These are phyloP conservation scores for Callinectes sapidus DNA, from an alignment of 2,888 invertebrate species.

Conservation along the genomic window DNA sequence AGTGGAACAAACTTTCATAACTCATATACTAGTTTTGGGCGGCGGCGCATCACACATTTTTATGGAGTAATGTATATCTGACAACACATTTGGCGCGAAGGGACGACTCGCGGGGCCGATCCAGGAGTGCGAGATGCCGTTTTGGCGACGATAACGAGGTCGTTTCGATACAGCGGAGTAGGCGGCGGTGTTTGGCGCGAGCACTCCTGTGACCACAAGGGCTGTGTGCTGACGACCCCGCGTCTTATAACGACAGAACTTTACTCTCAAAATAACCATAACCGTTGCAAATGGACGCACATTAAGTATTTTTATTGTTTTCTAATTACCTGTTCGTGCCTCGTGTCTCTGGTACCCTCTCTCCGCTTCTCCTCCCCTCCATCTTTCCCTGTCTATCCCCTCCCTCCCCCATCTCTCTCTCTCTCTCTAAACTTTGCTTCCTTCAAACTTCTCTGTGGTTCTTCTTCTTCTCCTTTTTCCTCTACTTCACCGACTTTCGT, in stretches of 20 bases:
- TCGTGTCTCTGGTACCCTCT: background rate
- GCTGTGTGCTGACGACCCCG: conserved; percentile 14
- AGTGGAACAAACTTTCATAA: background rate
- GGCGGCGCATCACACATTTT: background rate
- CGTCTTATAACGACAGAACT: conserved; percentile 27
- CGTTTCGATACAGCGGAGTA: conserved; percentile 18
- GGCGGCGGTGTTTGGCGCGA: conserved; percentile 3
- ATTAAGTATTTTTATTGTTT: conserved; percentile 32
- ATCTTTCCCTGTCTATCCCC: background rate
- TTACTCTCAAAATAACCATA: conserved; percentile 34
- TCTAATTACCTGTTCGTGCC: conserved; percentile 39
- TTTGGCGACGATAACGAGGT: conserved; percentile 21
- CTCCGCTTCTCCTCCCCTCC: background rate
- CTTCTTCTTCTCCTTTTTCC: background rate
- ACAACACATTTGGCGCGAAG: conserved; percentile 4
- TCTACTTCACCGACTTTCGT: background rate
- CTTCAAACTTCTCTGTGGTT: background rate
- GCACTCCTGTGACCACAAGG: conserved; percentile 13
- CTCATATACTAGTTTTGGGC: background rate
- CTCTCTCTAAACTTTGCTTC: conserved; percentile 2
- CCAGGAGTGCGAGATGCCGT: background rate
- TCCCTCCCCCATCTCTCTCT: background rate
- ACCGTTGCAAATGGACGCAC: conserved; percentile 34
- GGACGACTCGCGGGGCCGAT: background rate
- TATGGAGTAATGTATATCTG: background rate